Conservation (phyloP, 1,140 invertebrate species). For the Matsumurasca onukii region DNA sequence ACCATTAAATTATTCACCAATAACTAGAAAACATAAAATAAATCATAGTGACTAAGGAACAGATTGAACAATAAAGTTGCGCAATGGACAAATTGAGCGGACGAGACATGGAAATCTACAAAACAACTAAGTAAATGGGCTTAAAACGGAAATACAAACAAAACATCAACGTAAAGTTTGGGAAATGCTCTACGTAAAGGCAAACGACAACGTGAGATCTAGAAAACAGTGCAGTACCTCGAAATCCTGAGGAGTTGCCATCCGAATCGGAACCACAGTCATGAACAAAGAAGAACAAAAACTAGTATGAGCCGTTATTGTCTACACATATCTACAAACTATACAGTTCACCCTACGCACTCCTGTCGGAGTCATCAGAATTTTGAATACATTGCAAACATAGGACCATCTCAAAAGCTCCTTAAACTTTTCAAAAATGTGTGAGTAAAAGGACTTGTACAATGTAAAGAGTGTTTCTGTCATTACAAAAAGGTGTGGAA, state of each 20-base stretch:
- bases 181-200: slow-evolving; percentile 35
- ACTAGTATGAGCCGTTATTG: slow-evolving; percentile 29
- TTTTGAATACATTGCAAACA: slow-evolving; percentile 18
- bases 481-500: slow-evolving; percentile 35
- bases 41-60: slow-evolving; percentile 8
- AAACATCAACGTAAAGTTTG: slow-evolving; percentile 30
- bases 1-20: slow-evolving; percentile 30
- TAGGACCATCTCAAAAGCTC: slow-evolving; percentile 98
- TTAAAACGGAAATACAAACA: slow-evolving; percentile 19
- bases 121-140: slow-evolving; percentile 24
- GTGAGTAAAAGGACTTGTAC: slow-evolving; percentile 34
- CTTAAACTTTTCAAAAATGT: slow-evolving; percentile 57
- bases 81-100: slow-evolving; percentile 29
- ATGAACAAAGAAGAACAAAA: slow-evolving; percentile 56
- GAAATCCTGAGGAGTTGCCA: slow-evolving; percentile 65
- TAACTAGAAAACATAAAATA: slow-evolving; percentile 22
- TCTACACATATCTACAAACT: slow-evolving; percentile 21
- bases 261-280: slow-evolving; percentile 50
- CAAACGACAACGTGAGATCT: slow-evolving; percentile 36
- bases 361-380: background rate
- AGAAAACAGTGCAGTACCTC: slow-evolving; percentile 60
- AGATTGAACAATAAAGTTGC: slow-evolving; percentile 23
- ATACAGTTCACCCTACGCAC: background rate
- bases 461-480: slow-evolving; percentile 35
- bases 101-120: slow-evolving; percentile 33